phyloP scores from a whole-genome alignment of 2,113 vertebrate genomes.

The Apodemus speciosus region DNA sequence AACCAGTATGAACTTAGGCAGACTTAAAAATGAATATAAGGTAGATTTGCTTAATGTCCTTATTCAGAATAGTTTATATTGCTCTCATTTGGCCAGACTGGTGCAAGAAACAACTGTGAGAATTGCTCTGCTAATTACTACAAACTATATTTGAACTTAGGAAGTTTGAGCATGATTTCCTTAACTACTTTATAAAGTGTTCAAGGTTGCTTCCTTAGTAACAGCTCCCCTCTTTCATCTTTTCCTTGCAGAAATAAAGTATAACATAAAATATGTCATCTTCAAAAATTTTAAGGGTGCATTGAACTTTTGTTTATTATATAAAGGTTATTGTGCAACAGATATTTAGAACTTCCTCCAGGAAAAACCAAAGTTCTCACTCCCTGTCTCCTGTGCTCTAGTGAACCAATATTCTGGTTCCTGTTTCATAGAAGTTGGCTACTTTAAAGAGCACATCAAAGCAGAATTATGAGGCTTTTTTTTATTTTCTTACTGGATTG shows the following conservation, averaged over 20 bases:
- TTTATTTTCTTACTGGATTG: background rate
- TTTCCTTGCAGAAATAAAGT: slow-evolving; percentile 36
- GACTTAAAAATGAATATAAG: background rate
- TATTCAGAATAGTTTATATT: slow-evolving; percentile 9
- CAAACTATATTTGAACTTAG: slow-evolving; percentile 24
- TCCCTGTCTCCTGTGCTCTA: background rate
- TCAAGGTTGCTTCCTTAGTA: slow-evolving; percentile 21
- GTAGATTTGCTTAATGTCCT: background rate
- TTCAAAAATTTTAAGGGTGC: slow-evolving; percentile 4
- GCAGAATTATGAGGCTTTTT: background rate
- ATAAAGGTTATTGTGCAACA: background rate
- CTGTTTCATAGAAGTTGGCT: background rate
- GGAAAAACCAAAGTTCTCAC: slow-evolving; percentile 1
- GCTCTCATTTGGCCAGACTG: background rate
- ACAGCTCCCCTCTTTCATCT: background rate
- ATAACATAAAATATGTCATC: slow-evolving; percentile 18
- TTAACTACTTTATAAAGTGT: slow-evolving; percentile 4
- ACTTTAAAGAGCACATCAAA: background rate
- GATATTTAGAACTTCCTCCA: background rate
- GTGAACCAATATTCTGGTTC: background rate
- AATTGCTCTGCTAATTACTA: slow-evolving; percentile 12
- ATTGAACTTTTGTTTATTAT: background rate
- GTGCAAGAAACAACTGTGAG: slow-evolving; percentile 13
- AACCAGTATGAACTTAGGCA: background rate
- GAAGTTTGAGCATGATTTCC: slow-evolving; percentile 21